phyloP scores from a whole-genome alignment of 2,797 vertebrate genomes.

The Onychomys leucogaster region DNA sequence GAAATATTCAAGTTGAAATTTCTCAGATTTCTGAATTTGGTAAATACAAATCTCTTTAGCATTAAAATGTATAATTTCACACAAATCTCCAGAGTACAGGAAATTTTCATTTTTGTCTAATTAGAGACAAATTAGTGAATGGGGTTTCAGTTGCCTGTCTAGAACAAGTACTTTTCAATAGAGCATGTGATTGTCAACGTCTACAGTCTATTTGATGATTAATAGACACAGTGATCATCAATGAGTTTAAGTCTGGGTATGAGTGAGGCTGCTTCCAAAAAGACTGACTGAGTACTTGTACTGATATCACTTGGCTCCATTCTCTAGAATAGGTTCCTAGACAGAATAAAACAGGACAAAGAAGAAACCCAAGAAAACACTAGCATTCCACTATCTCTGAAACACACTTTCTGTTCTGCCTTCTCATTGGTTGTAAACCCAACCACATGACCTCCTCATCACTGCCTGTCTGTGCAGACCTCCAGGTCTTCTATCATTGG shows the following conservation, averaged over 20 bases:
- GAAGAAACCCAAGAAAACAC: background rate
- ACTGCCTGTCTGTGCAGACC: no score
- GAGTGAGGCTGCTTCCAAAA: background rate
- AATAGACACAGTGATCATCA: background rate
- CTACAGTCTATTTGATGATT: background rate
- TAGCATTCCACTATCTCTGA: background rate
- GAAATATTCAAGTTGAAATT: background rate
- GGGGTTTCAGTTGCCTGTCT: background rate
- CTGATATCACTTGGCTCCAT: no score
- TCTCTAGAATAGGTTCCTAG: no score
- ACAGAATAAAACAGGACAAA: background rate
- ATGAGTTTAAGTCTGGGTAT: background rate
- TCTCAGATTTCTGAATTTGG: background rate
- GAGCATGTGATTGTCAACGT: background rate
- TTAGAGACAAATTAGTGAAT: background rate
- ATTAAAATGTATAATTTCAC: background rate
- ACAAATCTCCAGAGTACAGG: background rate
- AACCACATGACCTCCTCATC: no score
- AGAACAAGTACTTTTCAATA: background rate
- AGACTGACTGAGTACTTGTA: background rate
- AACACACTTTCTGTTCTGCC: no score
- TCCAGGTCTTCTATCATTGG: no score
- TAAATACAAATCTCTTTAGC: background rate
- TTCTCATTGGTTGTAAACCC: no score
- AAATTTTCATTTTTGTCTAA: background rate